Percentiles rank a stretch among this genome's conserved stretches.
phyloP scores from a whole-genome alignment of 1,140 invertebrate genomes.

The Aphelinus atriplicis region DNA sequence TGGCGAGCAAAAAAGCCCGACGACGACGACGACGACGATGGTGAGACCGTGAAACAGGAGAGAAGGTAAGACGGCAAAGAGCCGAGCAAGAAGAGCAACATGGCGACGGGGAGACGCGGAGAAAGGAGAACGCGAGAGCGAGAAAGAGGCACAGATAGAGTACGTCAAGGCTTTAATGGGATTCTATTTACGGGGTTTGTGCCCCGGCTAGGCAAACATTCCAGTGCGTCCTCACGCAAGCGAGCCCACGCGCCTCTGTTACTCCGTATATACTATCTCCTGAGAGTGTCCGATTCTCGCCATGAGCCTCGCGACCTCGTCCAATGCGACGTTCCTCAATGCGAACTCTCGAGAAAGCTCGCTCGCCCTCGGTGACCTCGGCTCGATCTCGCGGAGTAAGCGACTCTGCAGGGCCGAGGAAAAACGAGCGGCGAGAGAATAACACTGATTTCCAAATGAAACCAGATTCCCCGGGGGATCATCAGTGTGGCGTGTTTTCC shows the following conservation, averaged over 20 bases:
- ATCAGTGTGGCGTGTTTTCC: too few species aligned
- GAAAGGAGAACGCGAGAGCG: conserved; percentile 31
- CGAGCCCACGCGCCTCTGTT: too few species aligned
- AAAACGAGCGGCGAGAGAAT: too few species aligned
- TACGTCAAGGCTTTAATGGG: conserved; percentile 61
- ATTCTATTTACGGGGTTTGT: conserved; percentile 64
- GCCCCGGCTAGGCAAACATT: conserved; percentile 60
- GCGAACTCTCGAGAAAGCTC: conserved; percentile 20
- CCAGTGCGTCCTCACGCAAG: conserved; percentile 36
- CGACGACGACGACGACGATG: background rate
- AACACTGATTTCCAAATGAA: too few species aligned
- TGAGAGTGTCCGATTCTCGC: background rate
- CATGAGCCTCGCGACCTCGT: conserved; percentile 5
- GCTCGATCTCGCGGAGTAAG: background rate
- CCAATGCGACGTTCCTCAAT: conserved; percentile 32
- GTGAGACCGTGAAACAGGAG: conserved; percentile 14
- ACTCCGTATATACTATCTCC: too few species aligned
- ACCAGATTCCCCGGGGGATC: too few species aligned
- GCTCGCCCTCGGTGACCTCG: conserved; percentile 32
- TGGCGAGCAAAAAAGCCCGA: conserved; percentile 15
- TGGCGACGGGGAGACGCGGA: conserved; percentile 2
- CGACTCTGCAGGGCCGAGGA: background rate
- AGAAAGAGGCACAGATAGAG: conserved; percentile 39
- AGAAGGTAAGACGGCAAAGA: conserved; percentile 11
- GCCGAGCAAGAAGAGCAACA: conserved; percentile 28